phyloP scores from a whole-genome alignment of 2,888 invertebrate species.

The Drosophila affinis region DNA sequence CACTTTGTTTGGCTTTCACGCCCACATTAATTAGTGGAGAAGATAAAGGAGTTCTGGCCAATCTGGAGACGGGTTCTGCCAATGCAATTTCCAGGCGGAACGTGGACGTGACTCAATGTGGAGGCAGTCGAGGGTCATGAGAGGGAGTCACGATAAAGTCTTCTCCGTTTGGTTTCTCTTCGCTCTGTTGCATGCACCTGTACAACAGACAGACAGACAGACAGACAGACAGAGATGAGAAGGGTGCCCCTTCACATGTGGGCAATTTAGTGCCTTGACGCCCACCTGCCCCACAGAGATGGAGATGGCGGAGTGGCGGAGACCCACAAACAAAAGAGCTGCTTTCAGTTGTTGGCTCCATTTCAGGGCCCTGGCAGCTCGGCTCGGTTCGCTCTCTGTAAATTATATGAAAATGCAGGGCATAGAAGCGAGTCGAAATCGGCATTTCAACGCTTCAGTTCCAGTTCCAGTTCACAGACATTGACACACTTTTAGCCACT shows the following conservation, averaged over 20 bases:
- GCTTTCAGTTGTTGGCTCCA: constrained; percentile 38
- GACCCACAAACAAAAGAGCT: constrained; percentile 11
- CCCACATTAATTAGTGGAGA: constrained; percentile 46
- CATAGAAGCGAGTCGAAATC: constrained; percentile 38
- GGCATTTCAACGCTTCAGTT: constrained; percentile 71
- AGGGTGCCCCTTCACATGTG: constrained; percentile 43
- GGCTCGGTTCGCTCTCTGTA: constrained; percentile 3
- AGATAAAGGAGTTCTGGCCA: neutral
- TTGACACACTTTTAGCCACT: constrained; percentile 72
- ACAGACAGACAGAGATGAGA: constrained; percentile 1
- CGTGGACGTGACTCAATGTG: constrained; percentile 36
- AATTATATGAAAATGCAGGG: constrained; percentile 54
- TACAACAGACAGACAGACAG: constrained; percentile 27
- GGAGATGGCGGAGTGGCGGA: neutral
- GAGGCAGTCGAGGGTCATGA: constrained; percentile 33
- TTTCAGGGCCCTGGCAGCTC: constrained; percentile 34
- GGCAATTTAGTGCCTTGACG: constrained; percentile 67
- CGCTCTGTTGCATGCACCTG: constrained; percentile 52
- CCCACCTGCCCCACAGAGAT: constrained; percentile 31
- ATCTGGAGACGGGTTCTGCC: constrained; percentile 22
- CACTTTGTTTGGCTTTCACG: constrained; percentile 47
- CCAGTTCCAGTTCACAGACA: constrained; percentile 81
- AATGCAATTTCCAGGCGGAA: constrained; percentile 44
- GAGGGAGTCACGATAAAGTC: constrained; percentile 44
- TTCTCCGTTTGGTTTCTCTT: constrained; percentile 22